Conservation (phyloP, 2,888 invertebrate genomes). For the Volucella bombylans region DNA sequence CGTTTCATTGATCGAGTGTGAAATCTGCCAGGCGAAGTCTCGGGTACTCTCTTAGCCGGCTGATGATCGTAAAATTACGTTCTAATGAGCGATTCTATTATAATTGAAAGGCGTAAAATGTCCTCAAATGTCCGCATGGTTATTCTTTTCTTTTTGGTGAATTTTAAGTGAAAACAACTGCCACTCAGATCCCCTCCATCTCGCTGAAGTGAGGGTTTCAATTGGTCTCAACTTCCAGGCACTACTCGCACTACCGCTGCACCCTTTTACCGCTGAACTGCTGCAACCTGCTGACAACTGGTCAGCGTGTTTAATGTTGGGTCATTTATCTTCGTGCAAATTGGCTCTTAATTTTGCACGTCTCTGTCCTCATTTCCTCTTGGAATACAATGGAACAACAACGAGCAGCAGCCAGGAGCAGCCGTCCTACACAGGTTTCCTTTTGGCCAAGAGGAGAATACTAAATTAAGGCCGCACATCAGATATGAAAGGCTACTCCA, state of each 20-base stretch:
- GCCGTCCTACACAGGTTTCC: slow-evolving; percentile 66
- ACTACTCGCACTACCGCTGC: slow-evolving; percentile 9
- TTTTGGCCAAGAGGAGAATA: slow-evolving; percentile 50
- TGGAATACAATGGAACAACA: slow-evolving; percentile 39
- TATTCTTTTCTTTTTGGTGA: slow-evolving; percentile 9
- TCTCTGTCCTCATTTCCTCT: slow-evolving; percentile 54
- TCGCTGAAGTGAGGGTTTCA: background rate
- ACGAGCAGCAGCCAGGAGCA: slow-evolving; percentile 36
- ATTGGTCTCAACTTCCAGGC: background rate
- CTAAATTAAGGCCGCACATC: slow-evolving; percentile 71
- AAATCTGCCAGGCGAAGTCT: slow-evolving; percentile 25
- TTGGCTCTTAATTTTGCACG: slow-evolving; percentile 73
- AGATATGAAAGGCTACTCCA: slow-evolving; percentile 63
- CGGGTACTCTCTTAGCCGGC: background rate
- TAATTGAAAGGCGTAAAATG: slow-evolving; percentile 68
- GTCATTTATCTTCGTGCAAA: slow-evolving; percentile 74
- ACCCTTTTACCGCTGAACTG: slow-evolving; percentile 10
- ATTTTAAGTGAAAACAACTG: slow-evolving; percentile 55
- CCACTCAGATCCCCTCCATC: slow-evolving; percentile 12
- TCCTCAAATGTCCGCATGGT: slow-evolving; percentile 21
- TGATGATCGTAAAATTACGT: slow-evolving; percentile 62
- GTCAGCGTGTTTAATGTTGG: slow-evolving; percentile 70
- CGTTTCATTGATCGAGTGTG: slow-evolving; percentile 59
- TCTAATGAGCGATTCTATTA: slow-evolving; percentile 59
- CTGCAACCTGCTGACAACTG: slow-evolving; percentile 73